These are phyloP conservation scores for Leptinotarsa rubiginosa DNA, from an alignment of 2,888 invertebrate genomes.

Conservation along the genomic window DNA sequence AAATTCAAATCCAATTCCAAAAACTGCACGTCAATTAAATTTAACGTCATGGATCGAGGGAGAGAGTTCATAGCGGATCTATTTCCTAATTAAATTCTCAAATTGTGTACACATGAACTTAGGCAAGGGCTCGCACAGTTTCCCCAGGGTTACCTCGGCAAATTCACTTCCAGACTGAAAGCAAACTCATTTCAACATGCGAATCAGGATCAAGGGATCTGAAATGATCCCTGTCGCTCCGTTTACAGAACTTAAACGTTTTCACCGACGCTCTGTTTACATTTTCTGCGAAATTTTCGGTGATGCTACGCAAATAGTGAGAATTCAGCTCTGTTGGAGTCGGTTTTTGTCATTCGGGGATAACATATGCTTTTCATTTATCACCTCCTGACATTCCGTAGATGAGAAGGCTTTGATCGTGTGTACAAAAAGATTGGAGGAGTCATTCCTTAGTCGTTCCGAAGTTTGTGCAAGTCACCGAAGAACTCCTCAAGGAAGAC, in stretches of 20 bases:
- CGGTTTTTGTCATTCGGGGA: background rate
- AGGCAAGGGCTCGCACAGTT: constrained; percentile 24
- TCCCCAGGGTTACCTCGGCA: constrained; percentile 38
- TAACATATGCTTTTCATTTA: background rate
- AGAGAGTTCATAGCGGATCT: constrained; percentile 18
- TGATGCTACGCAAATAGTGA: constrained; percentile 13
- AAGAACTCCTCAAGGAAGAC: too few relatives aligned
- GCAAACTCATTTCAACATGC: constrained; percentile 40
- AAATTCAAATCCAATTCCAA: constrained; percentile 19
- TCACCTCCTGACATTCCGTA: background rate
- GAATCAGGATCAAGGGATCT: constrained; percentile 34
- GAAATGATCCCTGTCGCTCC: constrained; percentile 32
- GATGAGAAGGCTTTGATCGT: background rate
- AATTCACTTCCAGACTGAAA: constrained; percentile 37
- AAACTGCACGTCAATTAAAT: constrained; percentile 19
- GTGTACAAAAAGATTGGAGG: too few relatives aligned
- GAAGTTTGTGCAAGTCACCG: too few relatives aligned
- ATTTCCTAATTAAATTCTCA: constrained; percentile 36
- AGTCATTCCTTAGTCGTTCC: too few relatives aligned
- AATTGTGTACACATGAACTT: constrained; percentile 33
- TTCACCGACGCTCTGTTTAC: constrained; percentile 35
- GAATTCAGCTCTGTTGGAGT: background rate
- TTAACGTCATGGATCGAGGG: constrained; percentile 6
- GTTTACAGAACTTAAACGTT: constrained; percentile 41
- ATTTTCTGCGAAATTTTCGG: constrained; percentile 20